These are phyloP conservation scores for Subanguina moxae DNA, from an alignment of 1,140 invertebrate species.

Conservation along the genomic window DNA sequence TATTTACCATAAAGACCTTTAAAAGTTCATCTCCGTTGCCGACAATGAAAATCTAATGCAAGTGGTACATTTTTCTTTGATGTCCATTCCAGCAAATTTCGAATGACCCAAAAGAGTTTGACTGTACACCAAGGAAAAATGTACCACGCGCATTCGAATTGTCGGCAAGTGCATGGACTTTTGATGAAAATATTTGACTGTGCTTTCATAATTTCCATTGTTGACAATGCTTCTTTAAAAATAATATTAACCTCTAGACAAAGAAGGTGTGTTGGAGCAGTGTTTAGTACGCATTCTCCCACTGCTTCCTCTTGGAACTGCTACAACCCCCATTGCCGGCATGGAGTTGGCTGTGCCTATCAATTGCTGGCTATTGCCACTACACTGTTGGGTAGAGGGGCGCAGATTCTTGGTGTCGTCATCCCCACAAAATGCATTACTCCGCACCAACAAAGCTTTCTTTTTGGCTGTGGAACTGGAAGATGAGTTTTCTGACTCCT, in stretches of 20 bases:
- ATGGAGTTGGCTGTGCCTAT: neutral
- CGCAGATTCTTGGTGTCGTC: conserved; percentile 10
- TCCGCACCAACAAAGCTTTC: conserved; percentile 11
- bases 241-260: neutral
- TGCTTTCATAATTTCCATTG: neutral
- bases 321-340: neutral
- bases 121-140: too few species aligned
- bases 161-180: too few species aligned
- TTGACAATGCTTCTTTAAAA: too few species aligned
- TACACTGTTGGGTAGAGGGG: neutral
- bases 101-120: too few species aligned
- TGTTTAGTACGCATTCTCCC: conserved; percentile 4
- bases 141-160: too few species aligned
- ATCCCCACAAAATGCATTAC: conserved; percentile 17
- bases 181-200: too few species aligned
- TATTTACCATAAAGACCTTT: too few species aligned
- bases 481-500: neutral
- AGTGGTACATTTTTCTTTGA: too few species aligned
- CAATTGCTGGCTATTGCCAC: neutral
- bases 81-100: too few species aligned
- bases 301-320: neutral
- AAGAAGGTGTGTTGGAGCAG: conserved; percentile 1
- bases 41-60: too few species aligned
- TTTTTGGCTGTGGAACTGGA: neutral
- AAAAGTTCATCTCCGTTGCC: too few species aligned